Evolutionary conservation across 2,797 vertebrate species (phyloP), one percentile per base, ranked within the genome.

Genomic region (Gobionotothen gibberifrons): DNA sequence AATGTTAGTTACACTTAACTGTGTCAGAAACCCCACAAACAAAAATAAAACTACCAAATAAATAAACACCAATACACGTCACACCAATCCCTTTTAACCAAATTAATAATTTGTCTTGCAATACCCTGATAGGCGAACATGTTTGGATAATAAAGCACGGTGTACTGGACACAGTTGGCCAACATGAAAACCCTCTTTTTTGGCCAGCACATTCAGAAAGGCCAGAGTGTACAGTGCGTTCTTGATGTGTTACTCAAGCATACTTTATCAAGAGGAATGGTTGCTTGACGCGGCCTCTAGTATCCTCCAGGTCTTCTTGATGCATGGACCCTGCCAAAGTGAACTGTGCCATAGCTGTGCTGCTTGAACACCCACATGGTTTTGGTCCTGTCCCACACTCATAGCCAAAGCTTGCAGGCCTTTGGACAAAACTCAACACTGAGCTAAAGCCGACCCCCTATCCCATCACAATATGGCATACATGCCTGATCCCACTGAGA

Each of bases 401-500:
- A 21, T 72, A 76, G 79, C 81, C 78, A 87, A 86, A 9, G 57
- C 77, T 85, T 22, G 42, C 74, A 74, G 79, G n/a, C 15, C 79
- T 84, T 82, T 82, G 81, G 80, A 78, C 69, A 60, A 52, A 73
- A 69, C 22, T 83, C 76, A 72, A 51, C 32, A 47, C 9, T 55
- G 71, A 67, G 67, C 53, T 61, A 43, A 58, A 74, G 69, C 72
- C 40, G 36, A 53, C 55, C 60, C 79, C 69, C 52, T 54, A 29
- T 67, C 62, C 58, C 48, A 69, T 56, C 58, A 17, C 63, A 81
- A 85, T 71, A 86, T 85, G 84, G 80, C 78, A 79, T 52, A 78
- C 76, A 73, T 84, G 72, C 63, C 74, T 72, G 44, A 75, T 78
- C 85, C 81, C 72, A 81, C 77, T 65, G 84, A 81, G 74, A 86